Evolutionary conservation across 2,797 vertebrate species (phyloP).

Genomic region (Cetoscarus ocellatus): DNA sequence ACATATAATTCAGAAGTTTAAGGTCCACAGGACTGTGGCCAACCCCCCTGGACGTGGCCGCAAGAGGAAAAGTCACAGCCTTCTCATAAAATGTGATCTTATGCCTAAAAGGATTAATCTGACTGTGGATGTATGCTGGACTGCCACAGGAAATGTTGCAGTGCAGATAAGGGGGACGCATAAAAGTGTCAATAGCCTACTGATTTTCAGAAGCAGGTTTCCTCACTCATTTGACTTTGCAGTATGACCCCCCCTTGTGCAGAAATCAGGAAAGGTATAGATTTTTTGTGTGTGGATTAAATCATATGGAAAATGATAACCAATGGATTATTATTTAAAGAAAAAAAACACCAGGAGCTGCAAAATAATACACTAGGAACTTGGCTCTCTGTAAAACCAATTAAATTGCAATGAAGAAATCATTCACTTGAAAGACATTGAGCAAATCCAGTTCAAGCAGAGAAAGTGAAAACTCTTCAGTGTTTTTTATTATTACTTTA

Average conservation of each 20-base stretch:
- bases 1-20: too few species aligned
- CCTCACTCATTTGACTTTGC: not conserved
- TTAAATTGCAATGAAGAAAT: not conserved
- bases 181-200: constrained; percentile 18
- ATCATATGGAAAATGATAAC: not conserved
- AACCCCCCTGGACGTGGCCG: too few species aligned
- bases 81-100: too few species aligned
- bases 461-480: constrained; percentile 11
- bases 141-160: constrained; percentile 21
- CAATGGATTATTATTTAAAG: not conserved
- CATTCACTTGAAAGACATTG: constrained; percentile 16
- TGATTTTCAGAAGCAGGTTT: constrained; percentile 7
- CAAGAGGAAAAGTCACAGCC: too few species aligned
- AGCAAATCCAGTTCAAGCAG: not conserved
- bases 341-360: not conserved
- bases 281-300: constrained; percentile 3
- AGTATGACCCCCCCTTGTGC: not conserved
- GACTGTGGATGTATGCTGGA: constrained; percentile 24
- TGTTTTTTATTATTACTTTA: constrained; percentile 75
- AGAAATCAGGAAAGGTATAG: constrained; percentile 1
- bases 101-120: constrained; percentile 29
- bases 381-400: not conserved
- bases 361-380: not conserved
- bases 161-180: constrained; percentile 26
- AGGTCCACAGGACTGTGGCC: too few species aligned